Evolutionary conservation across 2,797 vertebrate species (phyloP).

Genomic region (Acropternis orthonyx): DNA sequence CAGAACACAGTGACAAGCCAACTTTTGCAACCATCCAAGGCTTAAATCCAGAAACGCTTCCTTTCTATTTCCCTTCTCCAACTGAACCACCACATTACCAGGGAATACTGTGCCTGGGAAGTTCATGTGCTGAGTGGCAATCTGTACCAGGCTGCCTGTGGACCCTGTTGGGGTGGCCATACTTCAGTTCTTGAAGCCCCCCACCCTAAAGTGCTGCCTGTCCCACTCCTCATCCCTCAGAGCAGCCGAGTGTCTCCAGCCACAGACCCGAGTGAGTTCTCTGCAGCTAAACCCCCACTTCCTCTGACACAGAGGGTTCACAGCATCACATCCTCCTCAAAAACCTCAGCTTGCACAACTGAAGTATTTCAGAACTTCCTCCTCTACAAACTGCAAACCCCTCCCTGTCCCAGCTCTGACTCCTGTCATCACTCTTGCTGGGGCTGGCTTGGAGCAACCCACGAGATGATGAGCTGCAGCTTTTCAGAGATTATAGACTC

Average conservation of each 20-base stretch:
- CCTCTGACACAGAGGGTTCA: background rate
- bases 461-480: background rate
- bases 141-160: background rate
- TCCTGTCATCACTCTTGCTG: background rate
- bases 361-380: background rate
- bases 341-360: background rate
- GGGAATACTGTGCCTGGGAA: background rate
- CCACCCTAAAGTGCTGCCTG: background rate
- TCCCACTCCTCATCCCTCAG: background rate
- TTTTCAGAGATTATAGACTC: conserved; percentile 48
- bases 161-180: rapidly evolving
- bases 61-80: background rate
- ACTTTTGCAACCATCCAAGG: background rate
- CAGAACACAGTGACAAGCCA: background rate
- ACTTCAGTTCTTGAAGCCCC: background rate
- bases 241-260: rapidly evolving
- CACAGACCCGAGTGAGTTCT: background rate
- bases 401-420: background rate
- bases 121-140: background rate
- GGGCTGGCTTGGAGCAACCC: background rate
- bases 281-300: background rate
- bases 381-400: background rate
- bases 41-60: background rate
- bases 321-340: background rate
- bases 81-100: rapidly evolving